These are phyloP conservation scores for Pseudolycoriella hygida DNA, from an alignment of 2,888 invertebrate genomes.

Conservation along the genomic window DNA sequence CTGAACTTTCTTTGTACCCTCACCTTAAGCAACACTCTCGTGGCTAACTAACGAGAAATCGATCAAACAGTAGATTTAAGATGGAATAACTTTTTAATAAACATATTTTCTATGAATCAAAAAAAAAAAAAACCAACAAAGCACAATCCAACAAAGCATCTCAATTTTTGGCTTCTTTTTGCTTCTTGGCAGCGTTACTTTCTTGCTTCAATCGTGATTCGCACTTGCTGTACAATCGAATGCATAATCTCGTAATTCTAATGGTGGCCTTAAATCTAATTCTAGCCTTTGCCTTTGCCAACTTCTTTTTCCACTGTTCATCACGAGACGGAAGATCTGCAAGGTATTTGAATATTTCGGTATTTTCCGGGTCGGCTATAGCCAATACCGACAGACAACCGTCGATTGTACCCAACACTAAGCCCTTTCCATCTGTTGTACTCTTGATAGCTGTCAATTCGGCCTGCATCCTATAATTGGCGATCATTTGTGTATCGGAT, in stretches of 20 bases:
- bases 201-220: too few species aligned
- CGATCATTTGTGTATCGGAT: conserved; percentile 75
- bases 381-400: conserved; percentile 86
- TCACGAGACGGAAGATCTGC: conserved; percentile 51
- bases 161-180: too few species aligned
- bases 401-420: conserved; percentile 82
- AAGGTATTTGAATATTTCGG: conserved; percentile 44
- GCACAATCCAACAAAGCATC: too few species aligned
- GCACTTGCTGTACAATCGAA: too few species aligned
- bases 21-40: too few species aligned
- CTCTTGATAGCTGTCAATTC: conserved; percentile 77
- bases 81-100: too few species aligned
- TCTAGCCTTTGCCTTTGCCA: conserved; percentile 43
- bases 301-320: conserved; percentile 47
- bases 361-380: conserved; percentile 50
- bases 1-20: too few species aligned
- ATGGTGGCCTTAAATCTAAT: conserved; percentile 51
- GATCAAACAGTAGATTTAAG: too few species aligned
- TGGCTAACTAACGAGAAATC: too few species aligned
- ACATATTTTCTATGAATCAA: too few species aligned
- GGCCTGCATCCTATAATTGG: conserved; percentile 81
- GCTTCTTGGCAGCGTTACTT: too few species aligned
- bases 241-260: conserved; percentile 37
- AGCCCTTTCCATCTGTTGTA: conserved; percentile 58
- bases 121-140: too few species aligned